phyloP scores from a whole-genome alignment of 2,797 vertebrate genomes.

The Paramormyrops hopkinsi region DNA sequence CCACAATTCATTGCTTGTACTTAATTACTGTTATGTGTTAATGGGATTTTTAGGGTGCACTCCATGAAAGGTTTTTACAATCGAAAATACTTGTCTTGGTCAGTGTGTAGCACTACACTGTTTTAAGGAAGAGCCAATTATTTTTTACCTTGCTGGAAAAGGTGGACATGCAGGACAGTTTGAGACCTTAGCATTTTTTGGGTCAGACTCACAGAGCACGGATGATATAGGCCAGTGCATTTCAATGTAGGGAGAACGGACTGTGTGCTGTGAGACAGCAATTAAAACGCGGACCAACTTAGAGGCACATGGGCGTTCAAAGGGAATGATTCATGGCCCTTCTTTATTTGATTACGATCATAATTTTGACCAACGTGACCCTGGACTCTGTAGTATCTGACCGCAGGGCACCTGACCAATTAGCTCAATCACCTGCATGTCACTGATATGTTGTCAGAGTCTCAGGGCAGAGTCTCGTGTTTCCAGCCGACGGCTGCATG shows the following conservation, averaged over 20 bases:
- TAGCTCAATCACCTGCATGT: constrained; percentile 41
- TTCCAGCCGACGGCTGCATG: constrained; percentile 38
- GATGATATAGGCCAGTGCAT: neutral
- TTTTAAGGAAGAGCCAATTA: neutral
- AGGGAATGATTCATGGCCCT: constrained; percentile 56
- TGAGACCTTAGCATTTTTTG: neutral
- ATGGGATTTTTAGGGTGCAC: neutral
- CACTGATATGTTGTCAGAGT: constrained; percentile 45
- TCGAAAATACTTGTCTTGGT: neutral
- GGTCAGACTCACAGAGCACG: neutral
- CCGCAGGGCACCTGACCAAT: constrained; percentile 51
- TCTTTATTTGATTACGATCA: constrained; percentile 52
- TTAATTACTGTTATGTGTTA: neutral
- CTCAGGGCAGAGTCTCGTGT: constrained; percentile 35
- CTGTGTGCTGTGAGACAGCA: constrained; percentile 4
- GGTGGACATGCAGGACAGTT: neutral
- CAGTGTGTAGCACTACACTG: neutral
- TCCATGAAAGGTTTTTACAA: neutral
- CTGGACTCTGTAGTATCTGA: constrained; percentile 19
- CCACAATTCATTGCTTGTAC: neutral
- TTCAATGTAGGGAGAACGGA: neutral
- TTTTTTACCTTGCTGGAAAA: neutral
- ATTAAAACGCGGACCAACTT: neutral
- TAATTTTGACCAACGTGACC: constrained; percentile 43
- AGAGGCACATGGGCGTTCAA: constrained; percentile 46